Base-by-base conservation (phyloP, 2,888 invertebrate species). In the Gasteruption jaculator region DNA sequence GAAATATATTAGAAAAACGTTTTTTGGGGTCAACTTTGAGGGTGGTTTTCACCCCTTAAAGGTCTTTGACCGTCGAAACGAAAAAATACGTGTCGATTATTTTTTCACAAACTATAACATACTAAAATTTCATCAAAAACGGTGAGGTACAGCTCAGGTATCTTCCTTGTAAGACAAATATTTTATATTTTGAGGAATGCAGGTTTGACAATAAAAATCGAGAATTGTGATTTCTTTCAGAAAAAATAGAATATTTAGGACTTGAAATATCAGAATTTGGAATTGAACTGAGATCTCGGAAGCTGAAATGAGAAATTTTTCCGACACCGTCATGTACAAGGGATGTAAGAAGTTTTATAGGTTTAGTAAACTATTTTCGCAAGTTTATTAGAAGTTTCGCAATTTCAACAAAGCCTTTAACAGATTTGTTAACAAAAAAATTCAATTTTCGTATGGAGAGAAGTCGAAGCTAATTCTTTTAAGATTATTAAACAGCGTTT, bases 351-450 rank as follows among this genome's bases (percentile, higher is more conserved):
- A 53, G 46, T 14, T 63, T 61, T 20, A 15, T 63, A 1, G 60
- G 62, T 0, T 45, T 65, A 1, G 41, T 61, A 0, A 49, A 54
- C 10, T 65, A 50, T 26, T 64, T 64, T 19, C 37, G 61, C n/a
- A 21, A 54, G 3, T 65, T 65, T 38, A 44, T 64, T 0, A 48
- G 51, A 15, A 39, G 42, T 2, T 64, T 54, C 34, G 48, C 61
- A 1, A 1, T 35, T 0, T 53, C 57, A 7, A 58, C 52, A 0
- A 33, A 43, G 2, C 63, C 58, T 5, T 22, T 60, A 2, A 60
- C 60, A 0, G 41, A 50, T 41, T 39, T 63, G 7, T 48, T 53
- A 2, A 46, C 52, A 50, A 58, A 53, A n/a, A 11, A 30, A 51
- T 18, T 26, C 7, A 2, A 10, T 43, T 36, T 42, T 44, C 45